Evolutionary conservation across 2,888 invertebrate genomes (phyloP), one percentile per base, ranked within the genome.

Genomic region (Cremastinae sp.): DNA sequence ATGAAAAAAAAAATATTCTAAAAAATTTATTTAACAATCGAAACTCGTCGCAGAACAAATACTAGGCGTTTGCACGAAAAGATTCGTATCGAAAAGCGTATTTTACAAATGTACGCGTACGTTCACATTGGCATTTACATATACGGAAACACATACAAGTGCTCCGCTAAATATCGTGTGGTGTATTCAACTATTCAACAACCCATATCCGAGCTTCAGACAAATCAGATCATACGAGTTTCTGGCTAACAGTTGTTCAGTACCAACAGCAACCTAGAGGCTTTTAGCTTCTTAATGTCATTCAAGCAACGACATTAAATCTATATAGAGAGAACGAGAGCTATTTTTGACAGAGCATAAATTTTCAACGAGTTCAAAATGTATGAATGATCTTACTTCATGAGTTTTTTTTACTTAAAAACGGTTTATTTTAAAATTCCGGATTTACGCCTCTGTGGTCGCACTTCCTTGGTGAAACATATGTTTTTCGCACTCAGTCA

Each of bases 11-110:
- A 37, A 55, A 20, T 45, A 47, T 41, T 16, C 14, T 28, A 28
- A 53, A 41, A 41, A 73, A 65, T 69, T 59, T 41, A 73, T 55
- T 73, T 69, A 68, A 68, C 68, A 51, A 49, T 58, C 16, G 56
- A 47, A 53, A 28, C 53, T 51, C 41, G 41, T 43, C 51, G 28
- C 35, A 28, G 22, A 20, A 28, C 28, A 16, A 28, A 16, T 41
- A 16, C 55, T 18, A 8, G 59, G 41, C 58, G 8, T 14, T 20
- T 35, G 35, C 37, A 53, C 47, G 18, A 20, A 12, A 56, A 47
- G 56, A 68, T 56, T 39, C 55, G 61, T 41, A 74, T 58, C 51
- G 69, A 51, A 65, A 76, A 65, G 14, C 64, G 53, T 47, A 64
- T 73, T 76, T 69, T 69, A 73, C 69, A 68, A 45, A 51, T 35